These are phyloP conservation scores for Polypterus senegalus DNA, from an alignment of 2,113 vertebrate species.

Conservation along the genomic window DNA sequence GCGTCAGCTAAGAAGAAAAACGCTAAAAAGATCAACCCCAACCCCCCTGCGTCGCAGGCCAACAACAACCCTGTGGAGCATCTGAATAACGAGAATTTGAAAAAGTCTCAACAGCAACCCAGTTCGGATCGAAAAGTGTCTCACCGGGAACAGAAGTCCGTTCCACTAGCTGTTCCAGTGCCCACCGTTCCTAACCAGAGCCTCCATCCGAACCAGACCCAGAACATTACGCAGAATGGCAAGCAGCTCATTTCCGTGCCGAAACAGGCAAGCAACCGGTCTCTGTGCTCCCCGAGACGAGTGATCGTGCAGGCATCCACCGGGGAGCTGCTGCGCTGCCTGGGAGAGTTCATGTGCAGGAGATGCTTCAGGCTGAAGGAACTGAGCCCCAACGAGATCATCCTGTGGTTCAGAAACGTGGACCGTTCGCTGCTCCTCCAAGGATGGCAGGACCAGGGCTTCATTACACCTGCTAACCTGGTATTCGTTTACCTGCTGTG, in stretches of 20 bases:
- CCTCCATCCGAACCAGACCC: conserved; percentile 10
- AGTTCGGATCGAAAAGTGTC: conserved; percentile 35
- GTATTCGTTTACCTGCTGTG: conserved; percentile 94
- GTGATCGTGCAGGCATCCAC: conserved; percentile 91
- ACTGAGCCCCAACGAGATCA: conserved; percentile 72
- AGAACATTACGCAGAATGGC: conserved; percentile 17
- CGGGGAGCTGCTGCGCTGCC: conserved; percentile 82
- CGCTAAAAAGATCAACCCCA: conserved; percentile 79
- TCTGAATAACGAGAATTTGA: conserved; percentile 41
- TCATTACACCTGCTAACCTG: conserved; percentile 89
- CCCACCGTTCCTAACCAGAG: conserved; percentile 43
- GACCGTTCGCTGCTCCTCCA: conserved; percentile 88
- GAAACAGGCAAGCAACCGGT: conserved; percentile 45
- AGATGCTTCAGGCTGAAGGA: conserved; percentile 82
- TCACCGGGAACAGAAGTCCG: conserved; percentile 42
- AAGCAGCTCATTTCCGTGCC: conserved; percentile 38
- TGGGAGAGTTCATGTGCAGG: conserved; percentile 87
- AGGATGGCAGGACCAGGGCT: conserved; percentile 95
- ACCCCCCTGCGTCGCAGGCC: conserved; percentile 37
- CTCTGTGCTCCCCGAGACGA: conserved; percentile 60
- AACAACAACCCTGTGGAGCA: conserved; percentile 37
- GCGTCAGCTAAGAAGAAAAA: conserved; percentile 80
- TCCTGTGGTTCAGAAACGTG: conserved; percentile 91
- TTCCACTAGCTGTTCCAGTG: conserved; percentile 58
- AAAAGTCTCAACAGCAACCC: conserved; percentile 36